These are phyloP conservation scores for Ectemnius continuus DNA, from an alignment of 2,888 invertebrate species.

Conservation along the genomic window DNA sequence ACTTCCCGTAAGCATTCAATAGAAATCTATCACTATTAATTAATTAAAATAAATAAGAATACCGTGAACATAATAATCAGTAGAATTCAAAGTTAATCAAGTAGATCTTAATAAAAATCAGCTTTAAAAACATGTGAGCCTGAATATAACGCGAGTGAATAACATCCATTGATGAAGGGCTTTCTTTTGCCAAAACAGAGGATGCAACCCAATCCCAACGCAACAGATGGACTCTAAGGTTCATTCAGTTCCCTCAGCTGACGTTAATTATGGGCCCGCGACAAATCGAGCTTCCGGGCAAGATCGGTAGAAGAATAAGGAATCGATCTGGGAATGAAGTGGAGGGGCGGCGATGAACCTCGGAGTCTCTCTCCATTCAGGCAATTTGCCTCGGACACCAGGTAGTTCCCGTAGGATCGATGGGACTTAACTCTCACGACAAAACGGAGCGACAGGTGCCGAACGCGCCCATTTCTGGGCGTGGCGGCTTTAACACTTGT, in stretches of 20 bases:
- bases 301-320: slow-evolving; percentile 9
- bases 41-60: neutral
- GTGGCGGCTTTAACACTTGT: slow-evolving; percentile 36
- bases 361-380: slow-evolving; percentile 10
- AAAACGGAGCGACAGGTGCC: slow-evolving; percentile 55
- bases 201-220: neutral
- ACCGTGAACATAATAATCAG: neutral
- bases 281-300: slow-evolving; percentile 27
- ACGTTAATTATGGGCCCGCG: slow-evolving; percentile 24
- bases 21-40: neutral
- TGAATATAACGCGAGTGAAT: neutral
- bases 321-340: slow-evolving; percentile 14
- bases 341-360: neutral
- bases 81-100: neutral
- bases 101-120: neutral
- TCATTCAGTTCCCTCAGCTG: neutral
- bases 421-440: slow-evolving; percentile 23
- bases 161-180: neutral
- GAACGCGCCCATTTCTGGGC: slow-evolving; percentile 52
- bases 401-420: slow-evolving; percentile 29
- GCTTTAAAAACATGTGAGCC: neutral
- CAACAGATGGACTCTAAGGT: slow-evolving; percentile 3
- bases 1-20: neutral
- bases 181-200: neutral
- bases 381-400: slow-evolving; percentile 45